Base-by-base conservation (phyloP, 2,113 vertebrate species). In the Megaceryle maxima region DNA sequence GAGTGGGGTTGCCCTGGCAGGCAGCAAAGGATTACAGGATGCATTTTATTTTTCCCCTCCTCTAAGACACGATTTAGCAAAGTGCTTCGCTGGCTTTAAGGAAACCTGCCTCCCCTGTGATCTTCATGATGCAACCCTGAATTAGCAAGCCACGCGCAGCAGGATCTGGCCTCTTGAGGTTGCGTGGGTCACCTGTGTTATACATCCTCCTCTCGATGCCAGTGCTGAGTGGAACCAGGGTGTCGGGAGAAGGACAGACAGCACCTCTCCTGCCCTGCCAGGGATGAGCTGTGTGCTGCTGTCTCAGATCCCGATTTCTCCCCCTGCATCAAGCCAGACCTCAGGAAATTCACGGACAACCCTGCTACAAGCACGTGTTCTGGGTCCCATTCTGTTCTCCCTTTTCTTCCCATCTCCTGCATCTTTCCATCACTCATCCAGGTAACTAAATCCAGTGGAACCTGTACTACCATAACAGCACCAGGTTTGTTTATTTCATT, bases 31-130 rank as follows among this genome's bases (percentile, higher is more conserved):
- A 59, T 91, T 53, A 60, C 48, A 88, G 67, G 88, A 87, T n/a
- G 66, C 46, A 13, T 88, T 92, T 95, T 79, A 63, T 46, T 92
- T 83, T 83, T 86, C 83, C 77, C 48, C 77, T 88, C 76, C 90
- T 77, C 21, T 83, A 94, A 94, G 91, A 92, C 69, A 93, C 3
- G 57, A 94, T 82, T 87, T 95, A 87, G 90, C 48, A 11, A 84
- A 95, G 87, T 0, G 25, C 88, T 93, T 83, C 80, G 86, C 83
- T 86, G 63, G 63, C 88, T 56, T 44, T 56, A 51, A 94, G 50
- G 69, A 92, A 94, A 87, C 74, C 81, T 89, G 83, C 77, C 60
- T 33, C 75, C 68, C 68, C 56, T 62, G 6, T 63, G 91, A 94
- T 84, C 93, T 82, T 41, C 59, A 3, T 89, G 89, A 96, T 26